Base-by-base conservation (phyloP, 2,113 vertebrate genomes). In the Myotis lucifugus region DNA sequence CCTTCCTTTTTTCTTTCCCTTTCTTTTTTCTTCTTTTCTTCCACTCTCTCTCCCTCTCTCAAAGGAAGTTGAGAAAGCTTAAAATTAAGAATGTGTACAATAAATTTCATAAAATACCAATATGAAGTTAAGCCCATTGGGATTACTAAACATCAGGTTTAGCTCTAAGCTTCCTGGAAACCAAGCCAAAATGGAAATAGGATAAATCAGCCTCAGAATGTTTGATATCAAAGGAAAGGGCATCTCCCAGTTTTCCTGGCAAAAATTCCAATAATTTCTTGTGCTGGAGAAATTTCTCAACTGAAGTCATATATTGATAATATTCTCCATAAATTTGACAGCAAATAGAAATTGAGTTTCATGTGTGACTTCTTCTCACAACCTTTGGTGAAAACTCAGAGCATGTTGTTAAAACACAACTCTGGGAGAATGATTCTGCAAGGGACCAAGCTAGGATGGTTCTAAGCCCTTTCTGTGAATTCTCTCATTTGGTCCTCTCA, bases 261-360 rank as follows among this genome's bases (percentile, higher is more conserved):
- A 91, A 78, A 88, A 50, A 48, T 83, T 77, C 72, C 21, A 93
- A 2, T 87, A 46, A 73, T 90, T 83, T 89, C 18, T 83, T 52
- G 32, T 67, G 15, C 50, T 83, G 17, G 37, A 76, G 23, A 88
- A 88, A 67, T 66, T 83, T 90, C 40, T 85, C 70, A 88, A 64
- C 0, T 40, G 2, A 34, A 92, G 19, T 87, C 48, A 87, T 54
- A 32, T 48, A 61, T 32, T 81, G 73, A 73, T 88, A 93, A 93
- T 52, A 76, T 52, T 93, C 69, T 72, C 59, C 52, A 74, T 19
- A 77, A 37, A 18, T 77, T 1, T 82, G 52, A 88, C 46, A 94
- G 40, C n/a, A 96, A 86, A 66, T 83, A 25, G 69, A 93, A 21
- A 72, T 12, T 77, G 76, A 94, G 29, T 85, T 96, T 79, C 42